A percentile compares a stretch with the other conserved stretches of the same genome.
phyloP scores from a whole-genome alignment of 2,888 invertebrate genomes.

The Eilema sororculum region DNA sequence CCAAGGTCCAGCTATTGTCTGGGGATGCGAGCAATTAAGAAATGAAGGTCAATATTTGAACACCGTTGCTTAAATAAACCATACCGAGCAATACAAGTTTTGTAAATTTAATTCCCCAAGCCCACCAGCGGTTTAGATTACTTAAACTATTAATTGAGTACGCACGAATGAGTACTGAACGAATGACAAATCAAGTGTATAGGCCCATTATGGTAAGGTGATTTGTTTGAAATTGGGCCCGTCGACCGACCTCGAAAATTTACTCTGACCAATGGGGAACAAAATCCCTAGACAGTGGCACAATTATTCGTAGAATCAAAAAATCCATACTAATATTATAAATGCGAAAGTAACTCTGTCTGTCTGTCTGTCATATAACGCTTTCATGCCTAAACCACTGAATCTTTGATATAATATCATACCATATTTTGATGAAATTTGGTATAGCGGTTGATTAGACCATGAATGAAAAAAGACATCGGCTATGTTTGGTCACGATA shows the following conservation, averaged over 20 bases:
- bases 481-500: no score
- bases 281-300: no score
- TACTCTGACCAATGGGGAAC: not conserved
- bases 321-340: no score
- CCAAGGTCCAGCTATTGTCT: constrained; percentile 36
- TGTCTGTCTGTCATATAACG: no score
- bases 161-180: not conserved
- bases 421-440: no score
- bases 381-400: no score
- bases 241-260: not conserved
- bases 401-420: no score
- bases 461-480: no score
- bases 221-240: not conserved
- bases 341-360: no score
- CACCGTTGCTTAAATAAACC: constrained; percentile 61
- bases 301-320: no score
- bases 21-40: constrained; percentile 66
- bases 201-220: no score
- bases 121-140: constrained; percentile 34
- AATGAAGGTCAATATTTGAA: constrained; percentile 62
- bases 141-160: constrained; percentile 28
- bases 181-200: not conserved
- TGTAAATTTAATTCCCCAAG: constrained; percentile 59
- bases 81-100: constrained; percentile 70
- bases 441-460: no score